Conservation (phyloP, 2,797 vertebrate species). For the Alfaro cultratus region DNA sequence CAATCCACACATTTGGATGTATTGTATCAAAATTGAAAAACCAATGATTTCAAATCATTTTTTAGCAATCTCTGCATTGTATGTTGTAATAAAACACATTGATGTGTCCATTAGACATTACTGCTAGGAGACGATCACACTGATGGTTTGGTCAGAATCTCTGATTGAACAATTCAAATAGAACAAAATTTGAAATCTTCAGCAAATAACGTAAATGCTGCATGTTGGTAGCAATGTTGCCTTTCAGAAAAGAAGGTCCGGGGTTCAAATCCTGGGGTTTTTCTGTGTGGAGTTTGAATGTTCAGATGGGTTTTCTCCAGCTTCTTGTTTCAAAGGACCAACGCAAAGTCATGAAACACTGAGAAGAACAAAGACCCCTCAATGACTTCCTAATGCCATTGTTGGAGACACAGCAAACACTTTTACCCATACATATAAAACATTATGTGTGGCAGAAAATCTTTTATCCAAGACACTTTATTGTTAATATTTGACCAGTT, state of each 20-base stretch:
- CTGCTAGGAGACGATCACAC: not conserved
- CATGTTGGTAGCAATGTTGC: not conserved
- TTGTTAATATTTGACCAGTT: not conserved
- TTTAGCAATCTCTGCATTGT: not conserved
- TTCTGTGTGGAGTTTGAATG: no score
- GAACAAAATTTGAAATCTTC: not conserved
- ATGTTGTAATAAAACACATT: not conserved
- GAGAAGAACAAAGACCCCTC: no score
- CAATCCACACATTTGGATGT: not conserved
- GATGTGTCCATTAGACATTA: not conserved
- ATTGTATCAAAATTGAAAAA: not conserved
- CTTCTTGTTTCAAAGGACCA: no score
- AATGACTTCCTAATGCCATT: no score
- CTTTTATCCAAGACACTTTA: not conserved
- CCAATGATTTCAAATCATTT: not conserved
- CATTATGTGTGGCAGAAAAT: not conserved
- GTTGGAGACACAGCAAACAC: no score
- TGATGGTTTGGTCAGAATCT: not conserved
- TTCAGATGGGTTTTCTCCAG: no score
- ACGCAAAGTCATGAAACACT: no score
- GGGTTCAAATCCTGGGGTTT: no score
- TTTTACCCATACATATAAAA: no score
- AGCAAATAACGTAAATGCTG: not conserved
- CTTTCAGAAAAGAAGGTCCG: no score
- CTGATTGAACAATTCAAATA: not conserved